Evolutionary conservation across 2,888 invertebrate species (phyloP).

Genomic region (Strigamia maritima): DNA sequence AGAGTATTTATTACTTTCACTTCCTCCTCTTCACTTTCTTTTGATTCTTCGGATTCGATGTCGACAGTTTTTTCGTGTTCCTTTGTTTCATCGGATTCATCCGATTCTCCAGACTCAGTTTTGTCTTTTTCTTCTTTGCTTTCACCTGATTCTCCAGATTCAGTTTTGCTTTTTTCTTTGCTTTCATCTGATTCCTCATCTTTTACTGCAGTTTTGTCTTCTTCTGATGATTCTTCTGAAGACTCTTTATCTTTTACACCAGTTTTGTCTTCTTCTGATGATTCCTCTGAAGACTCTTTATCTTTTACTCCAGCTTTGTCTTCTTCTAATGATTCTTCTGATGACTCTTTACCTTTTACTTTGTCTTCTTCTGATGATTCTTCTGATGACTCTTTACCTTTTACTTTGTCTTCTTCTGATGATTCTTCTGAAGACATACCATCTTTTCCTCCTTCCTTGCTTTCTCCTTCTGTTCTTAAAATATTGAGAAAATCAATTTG

Average conservation of each 20-base stretch:
- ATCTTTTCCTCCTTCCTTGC: constrained; percentile 33
- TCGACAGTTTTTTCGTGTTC: background rate
- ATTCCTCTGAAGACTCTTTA: background rate
- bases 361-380: constrained; percentile 36
- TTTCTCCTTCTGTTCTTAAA: background rate
- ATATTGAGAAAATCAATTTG: background rate
- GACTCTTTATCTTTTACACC: background rate
- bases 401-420: no score
- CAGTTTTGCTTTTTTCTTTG: constrained; percentile 37
- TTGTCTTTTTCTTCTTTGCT: background rate
- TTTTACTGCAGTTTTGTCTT: background rate
- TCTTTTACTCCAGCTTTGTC: background rate
- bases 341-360: no score
- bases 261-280: constrained; percentile 23
- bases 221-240: constrained; percentile 28
- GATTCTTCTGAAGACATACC: no score
- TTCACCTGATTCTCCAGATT: constrained; percentile 32
- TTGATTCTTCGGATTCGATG: constrained; percentile 22
- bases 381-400: background rate
- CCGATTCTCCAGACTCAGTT: constrained; percentile 40
- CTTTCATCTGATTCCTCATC: constrained; percentile 29
- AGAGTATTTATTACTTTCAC: background rate
- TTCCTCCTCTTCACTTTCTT: constrained; percentile 37
- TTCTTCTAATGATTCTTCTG: constrained; percentile 33
- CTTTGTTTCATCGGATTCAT: constrained; percentile 39